Conservation (phyloP, 2,888 invertebrate genomes). For the Rhogogaster chlorosoma region DNA sequence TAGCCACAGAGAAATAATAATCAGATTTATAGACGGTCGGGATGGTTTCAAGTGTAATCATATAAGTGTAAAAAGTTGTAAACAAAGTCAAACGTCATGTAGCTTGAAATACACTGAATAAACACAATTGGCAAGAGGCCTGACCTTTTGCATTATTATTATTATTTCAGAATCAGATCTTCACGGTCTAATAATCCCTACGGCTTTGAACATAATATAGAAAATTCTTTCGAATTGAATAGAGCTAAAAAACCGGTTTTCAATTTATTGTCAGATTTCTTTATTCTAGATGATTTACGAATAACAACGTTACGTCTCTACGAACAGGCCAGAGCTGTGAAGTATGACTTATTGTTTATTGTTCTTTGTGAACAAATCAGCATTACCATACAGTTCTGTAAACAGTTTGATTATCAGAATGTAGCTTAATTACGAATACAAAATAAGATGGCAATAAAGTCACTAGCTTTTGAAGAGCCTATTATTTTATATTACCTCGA, state of each 20-base stretch:
- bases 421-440: neutral
- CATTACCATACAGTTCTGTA: neutral
- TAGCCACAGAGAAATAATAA: slow-evolving; percentile 10
- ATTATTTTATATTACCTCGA: neutral
- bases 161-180: neutral
- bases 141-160: neutral
- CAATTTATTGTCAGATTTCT: neutral
- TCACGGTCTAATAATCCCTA: neutral
- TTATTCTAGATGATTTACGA: neutral
- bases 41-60: slow-evolving; percentile 22
- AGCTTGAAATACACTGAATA: neutral
- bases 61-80: neutral
- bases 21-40: neutral
- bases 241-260: neutral
- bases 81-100: neutral
- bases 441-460: neutral
- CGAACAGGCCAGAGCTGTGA: neutral
- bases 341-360: neutral
- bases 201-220: neutral
- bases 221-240: neutral
- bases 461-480: neutral
- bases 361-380: neutral
- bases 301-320: neutral
- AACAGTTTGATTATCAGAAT: neutral
- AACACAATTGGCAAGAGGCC: neutral